A percentile compares a stretch with the other conserved stretches of the same genome.
Conservation (phyloP, 2,797 vertebrate species). For the Champsocephalus esox region DNA sequence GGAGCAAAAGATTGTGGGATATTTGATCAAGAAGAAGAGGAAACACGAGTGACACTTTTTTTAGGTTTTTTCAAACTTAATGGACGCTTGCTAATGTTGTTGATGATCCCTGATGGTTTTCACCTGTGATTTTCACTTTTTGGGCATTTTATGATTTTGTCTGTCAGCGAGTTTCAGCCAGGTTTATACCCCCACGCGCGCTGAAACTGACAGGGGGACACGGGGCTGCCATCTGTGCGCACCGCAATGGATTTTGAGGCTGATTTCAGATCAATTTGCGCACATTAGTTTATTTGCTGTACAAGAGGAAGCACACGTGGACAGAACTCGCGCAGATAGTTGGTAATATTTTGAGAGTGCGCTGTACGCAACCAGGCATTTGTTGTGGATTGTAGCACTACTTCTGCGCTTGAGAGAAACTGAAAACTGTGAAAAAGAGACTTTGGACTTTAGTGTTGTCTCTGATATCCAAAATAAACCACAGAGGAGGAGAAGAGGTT, state of each 20-base stretch:
- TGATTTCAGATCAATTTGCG: slow-evolving; percentile 2
- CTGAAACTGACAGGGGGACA: slow-evolving; percentile 27
- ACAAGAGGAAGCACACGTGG: neutral
- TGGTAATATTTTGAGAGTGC: slow-evolving; percentile 38
- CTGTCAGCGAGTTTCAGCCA: neutral
- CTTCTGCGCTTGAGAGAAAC: slow-evolving; percentile 31
- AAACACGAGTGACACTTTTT: slow-evolving; percentile 10
- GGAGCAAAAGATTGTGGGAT: slow-evolving; percentile 19
- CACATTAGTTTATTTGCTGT: neutral
- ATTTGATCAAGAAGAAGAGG: slow-evolving; percentile 19
- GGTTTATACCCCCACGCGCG: slow-evolving; percentile 21
- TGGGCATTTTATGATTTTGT: slow-evolving; percentile 8
- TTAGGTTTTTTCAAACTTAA: slow-evolving; percentile 13
- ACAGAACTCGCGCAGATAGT: neutral
- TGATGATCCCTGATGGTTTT: neutral
- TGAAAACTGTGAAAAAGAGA: slow-evolving; percentile 32
- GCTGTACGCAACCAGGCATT: slow-evolving; percentile 19
- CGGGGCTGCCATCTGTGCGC: slow-evolving; percentile 29
- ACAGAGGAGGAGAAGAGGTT: slow-evolving; percentile 24
- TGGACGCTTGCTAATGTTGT: neutral
- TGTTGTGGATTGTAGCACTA: slow-evolving; percentile 39
- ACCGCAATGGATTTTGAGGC: slow-evolving; percentile 62
- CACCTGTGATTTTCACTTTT: slow-evolving; percentile 10
- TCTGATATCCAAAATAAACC: slow-evolving; percentile 17
- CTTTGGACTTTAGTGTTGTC: slow-evolving; percentile 26